phyloP scores from a whole-genome alignment of 2,888 invertebrate genomes.

The Eilema caniola region DNA sequence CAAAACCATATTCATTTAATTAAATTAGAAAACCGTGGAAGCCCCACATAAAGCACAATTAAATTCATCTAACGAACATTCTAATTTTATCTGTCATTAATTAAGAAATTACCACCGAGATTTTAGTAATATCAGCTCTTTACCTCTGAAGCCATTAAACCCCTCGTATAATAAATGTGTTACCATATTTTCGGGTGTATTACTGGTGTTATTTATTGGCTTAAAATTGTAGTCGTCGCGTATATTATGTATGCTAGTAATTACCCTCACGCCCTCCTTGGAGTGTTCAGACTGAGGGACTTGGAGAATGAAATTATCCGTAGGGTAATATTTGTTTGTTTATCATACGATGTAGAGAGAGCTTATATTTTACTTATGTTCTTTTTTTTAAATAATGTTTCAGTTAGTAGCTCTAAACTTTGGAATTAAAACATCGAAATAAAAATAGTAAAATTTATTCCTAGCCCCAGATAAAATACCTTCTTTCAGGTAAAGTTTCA shows the following conservation, averaged over 20 bases:
- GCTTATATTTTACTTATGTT: too few relatives aligned
- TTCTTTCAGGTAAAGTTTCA: too few relatives aligned
- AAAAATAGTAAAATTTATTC: too few relatives aligned
- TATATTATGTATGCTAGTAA: constrained; percentile 83
- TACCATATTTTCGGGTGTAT: constrained; percentile 81
- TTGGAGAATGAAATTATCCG: constrained; percentile 6
- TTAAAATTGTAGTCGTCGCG: constrained; percentile 84
- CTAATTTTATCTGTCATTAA: constrained; percentile 11
- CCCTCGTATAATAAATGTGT: constrained; percentile 74
- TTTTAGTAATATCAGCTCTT: constrained; percentile 44
- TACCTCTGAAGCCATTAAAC: constrained; percentile 58
- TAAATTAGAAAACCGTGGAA: background rate
- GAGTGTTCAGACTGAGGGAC: constrained; percentile 51
- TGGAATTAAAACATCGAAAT: too few relatives aligned
- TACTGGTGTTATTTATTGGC: constrained; percentile 83
- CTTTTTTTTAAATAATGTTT: too few relatives aligned
- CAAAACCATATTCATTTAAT: background rate
- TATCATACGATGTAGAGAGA: background rate
- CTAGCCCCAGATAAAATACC: too few relatives aligned
- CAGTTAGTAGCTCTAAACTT: too few relatives aligned
- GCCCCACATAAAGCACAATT: background rate
- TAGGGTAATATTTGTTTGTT: background rate
- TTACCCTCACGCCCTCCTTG: constrained; percentile 65
- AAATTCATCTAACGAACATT: background rate
- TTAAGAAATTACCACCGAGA: constrained; percentile 23